A percentile compares a stretch with the other conserved stretches of the same genome.
These are phyloP conservation scores for Selenia dentaria DNA, from an alignment of 2,888 invertebrate species.

Conservation along the genomic window DNA sequence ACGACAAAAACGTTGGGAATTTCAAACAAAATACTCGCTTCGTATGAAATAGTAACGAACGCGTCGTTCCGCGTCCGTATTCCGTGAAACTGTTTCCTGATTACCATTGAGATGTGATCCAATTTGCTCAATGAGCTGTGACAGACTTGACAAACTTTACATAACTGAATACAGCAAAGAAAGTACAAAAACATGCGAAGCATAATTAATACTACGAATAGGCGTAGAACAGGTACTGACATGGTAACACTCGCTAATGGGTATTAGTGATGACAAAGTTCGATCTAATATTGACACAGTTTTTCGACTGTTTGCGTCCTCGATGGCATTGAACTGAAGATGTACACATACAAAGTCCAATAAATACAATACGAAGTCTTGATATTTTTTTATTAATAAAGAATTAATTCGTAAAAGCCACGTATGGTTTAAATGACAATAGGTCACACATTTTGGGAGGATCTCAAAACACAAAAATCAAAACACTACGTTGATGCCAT, in stretches of 20 bases:
- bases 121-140: constrained; percentile 3
- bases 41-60: constrained; percentile 16
- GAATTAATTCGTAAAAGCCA: constrained; percentile 9
- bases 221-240: too few species aligned
- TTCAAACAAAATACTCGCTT: constrained; percentile 33
- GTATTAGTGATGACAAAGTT: constrained; percentile 8
- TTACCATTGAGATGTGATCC: constrained; percentile 26
- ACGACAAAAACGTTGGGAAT: constrained; percentile 41
- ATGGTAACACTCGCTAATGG: constrained; percentile 3
- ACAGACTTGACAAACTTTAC: background rate
- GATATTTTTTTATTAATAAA: constrained; percentile 6
- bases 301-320: constrained; percentile 14
- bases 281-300: constrained; percentile 19
- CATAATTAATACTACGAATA: too few species aligned
- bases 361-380: background rate
- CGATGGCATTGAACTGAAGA: constrained; percentile 27
- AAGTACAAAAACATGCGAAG: constrained; percentile 11
- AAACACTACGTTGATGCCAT: too few species aligned
- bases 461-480: too few species aligned
- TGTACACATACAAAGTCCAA: constrained; percentile 12
- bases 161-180: constrained; percentile 18
- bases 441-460: too few species aligned
- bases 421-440: background rate
- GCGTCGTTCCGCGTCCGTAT: constrained; percentile 60
- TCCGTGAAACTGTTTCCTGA: constrained; percentile 37